phyloP scores from a whole-genome alignment of 1,140 invertebrate species.

The Dolichoris vasculosae region DNA sequence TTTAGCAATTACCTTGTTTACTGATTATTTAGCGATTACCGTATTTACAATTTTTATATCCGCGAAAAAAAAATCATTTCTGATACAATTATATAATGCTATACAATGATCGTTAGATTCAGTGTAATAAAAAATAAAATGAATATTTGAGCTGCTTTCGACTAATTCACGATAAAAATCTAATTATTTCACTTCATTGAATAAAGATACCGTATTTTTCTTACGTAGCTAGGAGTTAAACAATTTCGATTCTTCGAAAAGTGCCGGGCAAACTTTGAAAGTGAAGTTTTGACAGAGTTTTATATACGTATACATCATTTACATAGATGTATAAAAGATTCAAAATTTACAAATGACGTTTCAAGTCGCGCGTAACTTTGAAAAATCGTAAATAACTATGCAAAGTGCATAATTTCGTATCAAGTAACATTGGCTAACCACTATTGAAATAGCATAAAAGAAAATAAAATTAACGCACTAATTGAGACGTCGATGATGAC shows the following conservation, averaged over 20 bases:
- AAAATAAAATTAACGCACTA: background rate
- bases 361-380: background rate
- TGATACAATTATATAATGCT: no score
- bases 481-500: constrained; percentile 27
- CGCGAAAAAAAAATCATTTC: no score
- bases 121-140: no score
- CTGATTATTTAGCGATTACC: no score
- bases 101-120: no score
- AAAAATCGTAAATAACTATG: background rate
- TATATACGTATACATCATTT: no score
- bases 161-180: background rate
- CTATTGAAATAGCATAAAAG: background rate
- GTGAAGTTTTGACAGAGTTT: no score
- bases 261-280: background rate
- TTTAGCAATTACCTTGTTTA: no score
- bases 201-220: background rate
- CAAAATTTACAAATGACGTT: background rate
- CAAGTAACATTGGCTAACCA: background rate
- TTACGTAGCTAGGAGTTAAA: background rate
- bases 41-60: no score
- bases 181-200: background rate
- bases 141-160: background rate
- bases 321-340: background rate
- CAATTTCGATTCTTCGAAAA: background rate
- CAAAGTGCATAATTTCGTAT: background rate